Base-by-base conservation (phyloP, 2,888 invertebrate species). In the Agrochola circellaris region DNA sequence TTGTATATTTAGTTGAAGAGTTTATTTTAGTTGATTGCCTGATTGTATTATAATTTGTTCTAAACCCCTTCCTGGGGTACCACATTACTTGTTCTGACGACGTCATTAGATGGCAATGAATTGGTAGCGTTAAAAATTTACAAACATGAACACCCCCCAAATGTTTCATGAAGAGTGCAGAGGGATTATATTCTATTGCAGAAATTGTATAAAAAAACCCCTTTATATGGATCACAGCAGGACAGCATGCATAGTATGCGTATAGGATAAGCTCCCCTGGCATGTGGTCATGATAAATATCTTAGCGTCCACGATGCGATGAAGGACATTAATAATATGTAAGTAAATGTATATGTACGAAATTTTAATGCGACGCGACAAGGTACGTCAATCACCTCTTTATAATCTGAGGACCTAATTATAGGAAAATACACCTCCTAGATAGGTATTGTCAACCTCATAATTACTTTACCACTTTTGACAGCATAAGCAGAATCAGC, bases 1-100 rank as follows among this genome's bases (percentile, higher is more conserved):
- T 74, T 83, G 74, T 86, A 86, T 86, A 86, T 79, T 83, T 72
- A 65, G 38, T 83, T 78, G 56, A 73, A 73, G 56, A 68, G 34
- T 70, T 83, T 69, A 77, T 69, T 78, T 83, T 78, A 78, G 54
- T 62, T 66, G 68, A 62, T 56, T 62, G 60, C 62, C 74, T 74
- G 72, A 66, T 72, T 86, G 54, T 86, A 77, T 76, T 77, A 51
- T 64, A 67, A 48, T 51, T 17, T 61, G 66, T 73, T 83, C 23
- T 71, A 61, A 65, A 48, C 60, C 62, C 60, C 34, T 26, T 48
- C 30, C 17, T 64, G 34, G 65, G 48, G 67, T 72, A 67, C 17
- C 13, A 54, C n/a, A 38, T 73, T 70, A 62, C 34, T 64, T 60
- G 34, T 85, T 54, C 48, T 34, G 61, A 58, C 26, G 45, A 65